A percentile compares a stretch with the other conserved stretches of the same genome.
phyloP scores from a whole-genome alignment of 1,140 invertebrate genomes.

The Copidosoma floridanum region DNA sequence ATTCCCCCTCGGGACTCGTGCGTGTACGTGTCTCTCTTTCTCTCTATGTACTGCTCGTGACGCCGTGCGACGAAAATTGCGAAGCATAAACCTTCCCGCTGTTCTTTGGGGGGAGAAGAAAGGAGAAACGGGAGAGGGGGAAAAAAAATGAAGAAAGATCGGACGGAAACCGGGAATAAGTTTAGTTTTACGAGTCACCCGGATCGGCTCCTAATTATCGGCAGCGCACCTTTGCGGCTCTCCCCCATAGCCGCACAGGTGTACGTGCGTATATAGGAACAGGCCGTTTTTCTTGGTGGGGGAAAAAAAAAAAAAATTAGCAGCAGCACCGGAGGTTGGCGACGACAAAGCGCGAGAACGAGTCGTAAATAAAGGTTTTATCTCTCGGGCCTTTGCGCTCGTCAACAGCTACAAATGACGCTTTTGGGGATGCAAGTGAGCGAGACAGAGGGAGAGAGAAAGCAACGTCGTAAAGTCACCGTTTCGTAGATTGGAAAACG shows the following conservation, averaged over 20 bases:
- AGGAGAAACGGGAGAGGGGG: slow-evolving; percentile 3
- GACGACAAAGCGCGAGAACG: not conserved
- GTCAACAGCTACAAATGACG: slow-evolving; percentile 11
- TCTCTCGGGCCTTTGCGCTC: slow-evolving; percentile 1
- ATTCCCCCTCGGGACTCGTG: not conserved
- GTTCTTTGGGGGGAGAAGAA: slow-evolving; percentile 6
- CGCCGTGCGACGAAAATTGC: not conserved
- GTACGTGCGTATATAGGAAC: too few relatives aligned
- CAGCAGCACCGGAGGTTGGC: too few relatives aligned
- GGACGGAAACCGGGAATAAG: too few relatives aligned
- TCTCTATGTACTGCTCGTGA: too few relatives aligned
- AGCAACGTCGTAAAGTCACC: not conserved
- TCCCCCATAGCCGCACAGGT: slow-evolving; percentile 30
- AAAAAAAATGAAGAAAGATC: not conserved
- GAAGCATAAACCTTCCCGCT: not conserved
- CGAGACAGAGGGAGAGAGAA: not conserved
- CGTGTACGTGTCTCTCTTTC: too few relatives aligned
- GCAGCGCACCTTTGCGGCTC: too few relatives aligned
- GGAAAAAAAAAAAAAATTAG: too few relatives aligned
- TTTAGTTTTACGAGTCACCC: slow-evolving; percentile 49
- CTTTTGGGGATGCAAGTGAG: not conserved
- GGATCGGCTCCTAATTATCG: slow-evolving; percentile 52
- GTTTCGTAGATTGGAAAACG: slow-evolving; percentile 14
- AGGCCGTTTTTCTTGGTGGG: too few relatives aligned
- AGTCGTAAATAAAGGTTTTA: slow-evolving; percentile 20